phyloP scores from a whole-genome alignment of 2,888 invertebrate species.

The Eristalis arbustorum region DNA sequence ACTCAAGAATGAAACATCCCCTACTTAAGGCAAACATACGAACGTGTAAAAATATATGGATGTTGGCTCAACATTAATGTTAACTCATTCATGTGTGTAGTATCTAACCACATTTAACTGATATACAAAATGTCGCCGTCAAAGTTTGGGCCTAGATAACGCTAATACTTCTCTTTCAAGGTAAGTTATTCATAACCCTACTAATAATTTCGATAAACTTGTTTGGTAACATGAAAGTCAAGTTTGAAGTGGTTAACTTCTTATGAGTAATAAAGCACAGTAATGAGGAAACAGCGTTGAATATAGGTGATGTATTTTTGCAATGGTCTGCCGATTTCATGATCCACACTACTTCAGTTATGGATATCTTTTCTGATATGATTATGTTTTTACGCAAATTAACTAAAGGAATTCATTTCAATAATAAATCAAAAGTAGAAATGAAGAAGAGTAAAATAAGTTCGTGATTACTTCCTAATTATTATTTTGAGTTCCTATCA shows the following conservation, averaged over 20 bases:
- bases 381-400: not conserved
- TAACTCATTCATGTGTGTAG: not conserved
- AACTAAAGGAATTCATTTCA: not conserved
- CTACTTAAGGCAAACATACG: not conserved
- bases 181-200: not conserved
- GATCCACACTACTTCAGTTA: not conserved
- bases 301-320: not conserved
- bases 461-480: not conserved
- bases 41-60: not conserved
- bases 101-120: not conserved
- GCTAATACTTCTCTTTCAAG: not conserved
- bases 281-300: not conserved
- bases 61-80: not conserved
- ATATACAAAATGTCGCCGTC: not conserved
- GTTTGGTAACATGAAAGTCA: not conserved
- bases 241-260: not conserved
- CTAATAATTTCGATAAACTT: not conserved
- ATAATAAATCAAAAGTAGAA: not conserved
- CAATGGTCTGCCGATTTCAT: not conserved
- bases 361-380: not conserved
- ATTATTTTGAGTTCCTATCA: not conserved
- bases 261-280: not conserved
- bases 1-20: not conserved
- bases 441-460: not conserved
- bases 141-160: not conserved